Conservation (phyloP, 2,888 invertebrate genomes). For the Coleophora deauratella region DNA sequence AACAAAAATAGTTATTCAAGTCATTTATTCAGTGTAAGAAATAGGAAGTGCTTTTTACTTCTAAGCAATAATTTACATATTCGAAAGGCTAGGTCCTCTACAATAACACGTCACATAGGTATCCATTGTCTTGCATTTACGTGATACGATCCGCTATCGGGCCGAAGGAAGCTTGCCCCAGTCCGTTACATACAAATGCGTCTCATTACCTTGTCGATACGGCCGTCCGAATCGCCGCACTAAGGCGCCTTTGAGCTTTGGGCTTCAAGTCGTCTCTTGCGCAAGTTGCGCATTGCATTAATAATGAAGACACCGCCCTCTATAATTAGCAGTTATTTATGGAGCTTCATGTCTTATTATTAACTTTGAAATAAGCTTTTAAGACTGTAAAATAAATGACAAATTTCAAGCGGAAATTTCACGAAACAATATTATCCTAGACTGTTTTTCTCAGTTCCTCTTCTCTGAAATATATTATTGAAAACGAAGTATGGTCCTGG, state of each 20-base stretch:
- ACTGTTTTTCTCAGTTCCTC: too few relatives aligned
- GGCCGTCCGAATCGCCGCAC: constrained; percentile 50
- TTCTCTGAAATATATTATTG: too few relatives aligned
- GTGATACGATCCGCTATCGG: constrained; percentile 44
- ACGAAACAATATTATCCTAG: too few relatives aligned
- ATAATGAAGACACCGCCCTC: neutral
- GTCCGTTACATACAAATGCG: constrained; percentile 71
- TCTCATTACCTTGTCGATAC: constrained; percentile 67
- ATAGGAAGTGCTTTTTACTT: too few relatives aligned
- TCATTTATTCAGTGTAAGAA: too few relatives aligned
- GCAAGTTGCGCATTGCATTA: neutral
- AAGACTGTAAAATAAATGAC: neutral
- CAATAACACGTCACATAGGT: too few relatives aligned
- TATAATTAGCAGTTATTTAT: neutral
- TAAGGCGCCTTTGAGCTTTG: constrained; percentile 41
- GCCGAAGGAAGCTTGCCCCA: constrained; percentile 60
- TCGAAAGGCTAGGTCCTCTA: too few relatives aligned
- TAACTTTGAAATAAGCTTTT: constrained; percentile 6
- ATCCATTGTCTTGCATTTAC: constrained; percentile 18
- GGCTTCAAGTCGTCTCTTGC: constrained; percentile 41
- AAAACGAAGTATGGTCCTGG: too few relatives aligned
- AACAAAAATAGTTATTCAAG: too few relatives aligned
- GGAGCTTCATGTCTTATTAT: neutral
- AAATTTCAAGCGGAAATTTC: too few relatives aligned
- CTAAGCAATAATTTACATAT: too few relatives aligned